Percentiles rank a stretch among this genome's conserved stretches.
Evolutionary conservation across 2,113 vertebrate species (phyloP).

Genomic region (Trematomus loennbergii): DNA sequence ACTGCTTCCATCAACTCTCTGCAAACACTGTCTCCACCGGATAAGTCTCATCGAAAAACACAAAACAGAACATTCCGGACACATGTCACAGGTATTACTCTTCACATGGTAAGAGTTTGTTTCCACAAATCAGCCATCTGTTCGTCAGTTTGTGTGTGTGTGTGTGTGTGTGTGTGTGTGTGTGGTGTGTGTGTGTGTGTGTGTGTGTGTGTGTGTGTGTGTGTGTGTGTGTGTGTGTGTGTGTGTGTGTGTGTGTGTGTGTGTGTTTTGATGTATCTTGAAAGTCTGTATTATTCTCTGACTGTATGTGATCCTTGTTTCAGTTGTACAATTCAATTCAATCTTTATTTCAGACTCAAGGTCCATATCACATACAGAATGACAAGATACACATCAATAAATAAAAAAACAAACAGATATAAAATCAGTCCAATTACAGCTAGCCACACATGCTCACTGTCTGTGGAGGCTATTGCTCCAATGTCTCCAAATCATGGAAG

Average conservation of each 20-base stretch:
- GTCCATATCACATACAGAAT: too few species aligned
- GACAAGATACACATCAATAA: too few species aligned
- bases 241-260: not conserved
- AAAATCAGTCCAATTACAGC: too few species aligned
- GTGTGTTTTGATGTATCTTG: not conserved
- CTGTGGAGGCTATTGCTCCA: too few species aligned
- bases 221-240: not conserved
- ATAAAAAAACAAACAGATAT: too few species aligned
- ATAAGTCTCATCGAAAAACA: slow-evolving; percentile 84
- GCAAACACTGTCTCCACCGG: slow-evolving; percentile 87
- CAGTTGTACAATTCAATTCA: not conserved
- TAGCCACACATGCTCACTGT: too few species aligned
- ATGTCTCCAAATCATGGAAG: too few species aligned
- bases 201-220: too few species aligned
- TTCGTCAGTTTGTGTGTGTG: slow-evolving; percentile 36
- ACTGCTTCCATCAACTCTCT: slow-evolving; percentile 86
- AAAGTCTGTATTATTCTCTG: not conserved
- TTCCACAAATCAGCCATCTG: slow-evolving; percentile 37
- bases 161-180: too few species aligned
- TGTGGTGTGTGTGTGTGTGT: too few species aligned
- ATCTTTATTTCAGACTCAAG: too few species aligned
- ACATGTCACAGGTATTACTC: slow-evolving; percentile 92
- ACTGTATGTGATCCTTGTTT: slow-evolving; percentile 3
- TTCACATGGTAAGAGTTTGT: slow-evolving; percentile 51
- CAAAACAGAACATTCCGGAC: slow-evolving; percentile 87